phyloP scores from a whole-genome alignment of 2,797 vertebrate species.

The Rhynchonycteris naso region DNA sequence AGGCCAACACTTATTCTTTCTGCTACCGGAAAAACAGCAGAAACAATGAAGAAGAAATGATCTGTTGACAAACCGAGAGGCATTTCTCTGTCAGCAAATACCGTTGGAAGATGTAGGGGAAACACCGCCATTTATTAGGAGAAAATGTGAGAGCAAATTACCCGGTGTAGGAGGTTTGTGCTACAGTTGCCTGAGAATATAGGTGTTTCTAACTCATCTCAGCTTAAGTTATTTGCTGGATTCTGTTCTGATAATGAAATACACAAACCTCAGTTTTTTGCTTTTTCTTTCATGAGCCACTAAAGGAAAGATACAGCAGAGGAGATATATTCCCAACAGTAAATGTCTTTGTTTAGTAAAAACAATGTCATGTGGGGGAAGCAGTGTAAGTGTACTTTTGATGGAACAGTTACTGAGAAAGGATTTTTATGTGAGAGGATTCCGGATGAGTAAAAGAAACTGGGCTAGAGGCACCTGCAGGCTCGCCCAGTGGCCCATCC shows the following conservation, averaged over 20 bases:
- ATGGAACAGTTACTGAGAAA: not conserved
- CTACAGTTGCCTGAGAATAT: not conserved
- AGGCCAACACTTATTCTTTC: slow-evolving; percentile 62
- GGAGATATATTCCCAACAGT: slow-evolving; percentile 21
- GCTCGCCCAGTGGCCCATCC: not conserved
- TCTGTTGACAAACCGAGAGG: slow-evolving; percentile 68
- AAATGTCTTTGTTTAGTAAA: slow-evolving; percentile 56
- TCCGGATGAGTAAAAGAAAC: not conserved
- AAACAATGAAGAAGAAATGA: slow-evolving; percentile 75
- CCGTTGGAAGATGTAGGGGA: slow-evolving; percentile 30
- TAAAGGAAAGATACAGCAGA: not conserved
- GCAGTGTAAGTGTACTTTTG: not conserved
- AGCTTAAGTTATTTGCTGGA: slow-evolving; percentile 46
- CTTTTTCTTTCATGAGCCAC: not conserved
- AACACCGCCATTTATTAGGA: slow-evolving; percentile 19
- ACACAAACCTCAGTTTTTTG: slow-evolving; percentile 10
- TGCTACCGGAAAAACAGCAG: slow-evolving; percentile 68
- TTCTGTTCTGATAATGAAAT: slow-evolving; percentile 47
- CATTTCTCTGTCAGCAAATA: slow-evolving; percentile 74
- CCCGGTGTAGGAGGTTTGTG: slow-evolving; percentile 63
- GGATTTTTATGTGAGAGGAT: not conserved
- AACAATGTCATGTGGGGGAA: not conserved
- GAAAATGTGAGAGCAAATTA: not conserved
- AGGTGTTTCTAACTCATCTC: slow-evolving; percentile 9
- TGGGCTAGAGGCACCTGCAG: not conserved